Evolutionary conservation across 2,113 vertebrate species (phyloP).

Genomic region (Campylomormyrus tamandua): DNA sequence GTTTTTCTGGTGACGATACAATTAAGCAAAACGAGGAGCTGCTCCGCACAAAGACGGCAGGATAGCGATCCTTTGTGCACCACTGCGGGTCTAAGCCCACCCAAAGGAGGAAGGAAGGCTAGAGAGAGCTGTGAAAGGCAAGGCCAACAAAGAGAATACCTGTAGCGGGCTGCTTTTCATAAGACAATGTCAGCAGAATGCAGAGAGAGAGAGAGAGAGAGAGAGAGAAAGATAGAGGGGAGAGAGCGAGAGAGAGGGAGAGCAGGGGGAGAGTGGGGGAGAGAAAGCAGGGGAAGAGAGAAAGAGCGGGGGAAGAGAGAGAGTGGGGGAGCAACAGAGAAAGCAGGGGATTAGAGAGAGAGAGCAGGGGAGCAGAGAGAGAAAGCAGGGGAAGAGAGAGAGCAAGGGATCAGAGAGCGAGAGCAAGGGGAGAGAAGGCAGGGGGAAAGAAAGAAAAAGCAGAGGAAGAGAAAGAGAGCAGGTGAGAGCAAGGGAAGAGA

Average conservation of each 20-base stretch:
- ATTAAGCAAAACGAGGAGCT: not conserved
- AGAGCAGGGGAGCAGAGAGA: not conserved
- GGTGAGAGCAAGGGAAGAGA: not conserved
- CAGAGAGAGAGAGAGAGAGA: not conserved
- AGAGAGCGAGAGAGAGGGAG: not conserved
- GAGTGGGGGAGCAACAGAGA: not conserved
- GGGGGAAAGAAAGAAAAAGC: not conserved
- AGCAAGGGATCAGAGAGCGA: not conserved
- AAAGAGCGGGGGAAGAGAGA: not conserved
- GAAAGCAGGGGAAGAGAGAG: not conserved
- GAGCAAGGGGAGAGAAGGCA: not conserved
- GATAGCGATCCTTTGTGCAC: not conserved
- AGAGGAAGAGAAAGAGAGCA: too few species aligned
- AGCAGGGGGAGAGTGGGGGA: not conserved
- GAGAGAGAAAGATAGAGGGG: not conserved
- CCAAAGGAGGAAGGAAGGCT: not conserved
- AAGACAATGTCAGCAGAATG: not conserved
- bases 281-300: not conserved
- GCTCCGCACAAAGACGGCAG: not conserved
- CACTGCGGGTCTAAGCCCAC: not conserved
- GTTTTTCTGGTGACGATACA: not conserved
- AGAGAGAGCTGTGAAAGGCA: not conserved
- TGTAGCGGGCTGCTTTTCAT: constrained; percentile 7
- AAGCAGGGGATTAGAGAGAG: not conserved
- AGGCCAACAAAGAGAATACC: not conserved